Percentiles rank a stretch among this genome's conserved stretches.
Evolutionary conservation across 2,888 invertebrate genomes (phyloP).

Genomic region (Drosophila paranaensis): DNA sequence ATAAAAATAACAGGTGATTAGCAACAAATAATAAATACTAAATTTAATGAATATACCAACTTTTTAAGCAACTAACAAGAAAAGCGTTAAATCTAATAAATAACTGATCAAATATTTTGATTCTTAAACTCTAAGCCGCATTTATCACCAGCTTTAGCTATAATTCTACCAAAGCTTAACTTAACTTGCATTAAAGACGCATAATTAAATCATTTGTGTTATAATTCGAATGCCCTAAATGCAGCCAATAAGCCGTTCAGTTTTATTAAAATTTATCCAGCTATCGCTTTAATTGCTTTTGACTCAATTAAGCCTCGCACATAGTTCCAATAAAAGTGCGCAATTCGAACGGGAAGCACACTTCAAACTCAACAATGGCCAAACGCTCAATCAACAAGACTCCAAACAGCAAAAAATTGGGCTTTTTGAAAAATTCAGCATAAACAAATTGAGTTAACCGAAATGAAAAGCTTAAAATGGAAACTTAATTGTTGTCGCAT

Average conservation of each 20-base stretch:
- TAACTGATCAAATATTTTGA: background rate
- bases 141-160: too few relatives aligned
- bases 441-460: slow-evolving; percentile 58
- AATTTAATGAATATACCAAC: too few relatives aligned
- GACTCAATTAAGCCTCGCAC: slow-evolving; percentile 3
- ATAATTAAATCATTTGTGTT: slow-evolving; percentile 1
- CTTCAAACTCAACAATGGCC: slow-evolving; percentile 8
- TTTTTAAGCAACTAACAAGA: too few relatives aligned
- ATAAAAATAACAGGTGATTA: too few relatives aligned
- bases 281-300: slow-evolving; percentile 9
- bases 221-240: slow-evolving; percentile 2
- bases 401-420: background rate
- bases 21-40: too few relatives aligned
- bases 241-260: background rate
- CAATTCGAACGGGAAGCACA: background rate
- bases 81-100: too few relatives aligned
- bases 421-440: slow-evolving; percentile 28
- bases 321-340: slow-evolving; percentile 10
- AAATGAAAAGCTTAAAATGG: slow-evolving; percentile 31
- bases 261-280: slow-evolving; percentile 9
- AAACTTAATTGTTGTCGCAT: slow-evolving; percentile 51
- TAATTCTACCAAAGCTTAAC: background rate
- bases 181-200: background rate
- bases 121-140: background rate
- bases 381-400: slow-evolving; percentile 20